Evolutionary conservation across 2,797 vertebrate genomes (phyloP).

Genomic region (Danio kyathit): DNA sequence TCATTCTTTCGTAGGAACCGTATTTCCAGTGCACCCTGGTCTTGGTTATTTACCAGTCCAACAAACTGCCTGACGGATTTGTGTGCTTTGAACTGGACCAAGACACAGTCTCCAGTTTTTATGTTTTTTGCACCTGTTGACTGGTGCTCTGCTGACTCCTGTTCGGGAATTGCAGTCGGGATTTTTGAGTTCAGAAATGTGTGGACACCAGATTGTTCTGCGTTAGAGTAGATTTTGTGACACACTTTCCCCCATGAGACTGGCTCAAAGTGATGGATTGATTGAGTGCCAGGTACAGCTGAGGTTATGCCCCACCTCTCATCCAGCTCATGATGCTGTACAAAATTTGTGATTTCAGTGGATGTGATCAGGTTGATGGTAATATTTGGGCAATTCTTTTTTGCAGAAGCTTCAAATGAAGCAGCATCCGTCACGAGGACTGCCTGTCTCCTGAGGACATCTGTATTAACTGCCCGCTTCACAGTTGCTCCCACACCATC

Average conservation of each 20-base stretch:
- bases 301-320: conserved; percentile 4
- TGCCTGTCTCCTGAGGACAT: conserved; percentile 4
- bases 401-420: background rate
- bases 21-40: background rate
- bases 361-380: conserved; percentile 7
- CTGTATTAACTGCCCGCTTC: conserved; percentile 1
- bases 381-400: background rate
- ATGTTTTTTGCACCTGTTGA: background rate
- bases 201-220: conserved; percentile 15
- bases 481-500: conserved; percentile 16
- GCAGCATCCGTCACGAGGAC: background rate
- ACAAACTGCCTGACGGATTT: conserved; percentile 33
- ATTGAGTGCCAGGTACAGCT: background rate
- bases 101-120: conserved; percentile 16
- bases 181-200: background rate
- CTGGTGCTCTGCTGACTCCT: background rate
- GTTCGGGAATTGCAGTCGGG: background rate
- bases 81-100: conserved; percentile 20
- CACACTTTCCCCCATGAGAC: background rate
- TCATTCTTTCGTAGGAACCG: background rate
- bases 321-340: too few relatives aligned
- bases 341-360: conserved; percentile 3
- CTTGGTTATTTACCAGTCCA: conserved; percentile 7
- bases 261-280: conserved; percentile 18
- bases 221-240: background rate